Conservation (phyloP, 2,797 vertebrate genomes). For the Cyprinella venusta region DNA sequence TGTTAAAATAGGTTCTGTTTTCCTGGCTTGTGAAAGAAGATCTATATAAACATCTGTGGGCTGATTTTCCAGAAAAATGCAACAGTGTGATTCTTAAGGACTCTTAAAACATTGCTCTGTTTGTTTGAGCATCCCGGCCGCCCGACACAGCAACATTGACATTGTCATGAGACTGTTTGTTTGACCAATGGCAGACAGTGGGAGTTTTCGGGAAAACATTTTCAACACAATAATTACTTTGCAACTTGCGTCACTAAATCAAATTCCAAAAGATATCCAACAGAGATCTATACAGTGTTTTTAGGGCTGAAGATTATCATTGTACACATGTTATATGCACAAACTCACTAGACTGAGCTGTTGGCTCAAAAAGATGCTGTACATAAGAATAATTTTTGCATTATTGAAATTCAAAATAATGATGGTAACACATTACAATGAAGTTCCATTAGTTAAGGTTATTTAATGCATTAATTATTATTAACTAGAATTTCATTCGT, state of each 20-base stretch:
- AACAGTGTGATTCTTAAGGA: slow-evolving; percentile 3
- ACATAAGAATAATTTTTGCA: background rate
- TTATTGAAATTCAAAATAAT: background rate
- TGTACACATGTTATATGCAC: background rate
- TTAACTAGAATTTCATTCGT: too few relatives aligned
- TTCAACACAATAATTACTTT: background rate
- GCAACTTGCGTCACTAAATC: too few relatives aligned
- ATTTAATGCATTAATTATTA: too few relatives aligned
- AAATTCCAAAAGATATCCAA: background rate
- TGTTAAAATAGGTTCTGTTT: background rate
- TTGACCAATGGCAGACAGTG: slow-evolving; percentile 12
- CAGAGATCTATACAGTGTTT: slow-evolving; percentile 34
- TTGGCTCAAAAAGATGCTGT: background rate
- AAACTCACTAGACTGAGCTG: background rate
- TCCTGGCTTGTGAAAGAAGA: background rate
- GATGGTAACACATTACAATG: background rate
- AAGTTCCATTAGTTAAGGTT: too few relatives aligned
- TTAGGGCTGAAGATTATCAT: slow-evolving; percentile 58
- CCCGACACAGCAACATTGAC: slow-evolving; percentile 2
- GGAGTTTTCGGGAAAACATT: background rate
- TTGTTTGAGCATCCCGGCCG: background rate
- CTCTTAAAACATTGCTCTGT: slow-evolving; percentile 23
- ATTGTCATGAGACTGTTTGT: slow-evolving; percentile 7
- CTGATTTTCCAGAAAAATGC: background rate
- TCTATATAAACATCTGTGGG: slow-evolving; percentile 4